Conservation (phyloP, 2,888 invertebrate genomes). For the Steinernema hermaphroditum region DNA sequence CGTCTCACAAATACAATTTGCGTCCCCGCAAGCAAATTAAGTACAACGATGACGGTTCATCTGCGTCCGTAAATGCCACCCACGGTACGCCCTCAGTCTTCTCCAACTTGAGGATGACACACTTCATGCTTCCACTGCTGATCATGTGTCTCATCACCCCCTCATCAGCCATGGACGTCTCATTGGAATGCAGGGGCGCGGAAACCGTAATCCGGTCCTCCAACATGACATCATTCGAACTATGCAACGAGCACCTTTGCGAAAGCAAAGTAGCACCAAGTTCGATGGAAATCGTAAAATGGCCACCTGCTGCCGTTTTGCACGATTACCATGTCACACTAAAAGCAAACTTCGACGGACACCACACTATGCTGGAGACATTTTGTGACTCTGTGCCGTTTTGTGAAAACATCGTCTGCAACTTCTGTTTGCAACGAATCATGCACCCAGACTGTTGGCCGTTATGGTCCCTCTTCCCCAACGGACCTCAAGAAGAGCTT, state of each 20-base stretch:
- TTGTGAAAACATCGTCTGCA: background rate
- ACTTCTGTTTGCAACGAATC: background rate
- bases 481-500: too few relatives aligned
- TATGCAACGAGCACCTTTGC: background rate
- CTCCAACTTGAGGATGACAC: background rate
- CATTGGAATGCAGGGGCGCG: background rate
- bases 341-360: background rate
- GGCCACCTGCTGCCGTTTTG: background rate
- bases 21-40: background rate
- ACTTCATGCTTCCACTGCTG: background rate
- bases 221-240: background rate
- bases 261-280: background rate
- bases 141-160: background rate
- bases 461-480: background rate
- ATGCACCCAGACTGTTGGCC: background rate
- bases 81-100: background rate
- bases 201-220: background rate
- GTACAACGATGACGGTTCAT: background rate
- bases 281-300: background rate
- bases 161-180: background rate
- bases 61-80: background rate
- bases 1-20: background rate
- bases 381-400: background rate
- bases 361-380: background rate
- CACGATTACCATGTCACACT: background rate